Evolutionary conservation across 2,113 vertebrate species (phyloP).

Genomic region (Nothoprocta pentlandii): DNA sequence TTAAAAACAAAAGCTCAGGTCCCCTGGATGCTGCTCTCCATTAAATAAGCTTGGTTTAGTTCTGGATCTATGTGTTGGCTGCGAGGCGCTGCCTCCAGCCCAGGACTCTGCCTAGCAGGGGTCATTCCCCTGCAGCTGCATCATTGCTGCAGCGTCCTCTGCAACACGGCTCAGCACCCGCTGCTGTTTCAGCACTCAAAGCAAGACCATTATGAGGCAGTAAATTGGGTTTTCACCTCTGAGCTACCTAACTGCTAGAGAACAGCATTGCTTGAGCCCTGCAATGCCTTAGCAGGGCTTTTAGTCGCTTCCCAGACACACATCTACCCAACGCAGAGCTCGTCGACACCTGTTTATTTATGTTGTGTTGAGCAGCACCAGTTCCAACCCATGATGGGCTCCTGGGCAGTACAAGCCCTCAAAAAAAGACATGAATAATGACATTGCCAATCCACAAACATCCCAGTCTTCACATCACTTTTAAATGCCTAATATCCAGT

Average conservation of each 20-base stretch:
- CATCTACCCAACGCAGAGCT: neutral
- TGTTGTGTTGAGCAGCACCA: neutral
- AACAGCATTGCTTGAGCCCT: fast-evolving
- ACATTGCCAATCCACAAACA: neutral
- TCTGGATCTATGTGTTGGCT: fast-evolving
- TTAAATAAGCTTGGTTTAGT: neutral
- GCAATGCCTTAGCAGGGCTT: fast-evolving
- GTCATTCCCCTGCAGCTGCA: neutral
- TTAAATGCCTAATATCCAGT: neutral
- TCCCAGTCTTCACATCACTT: neutral
- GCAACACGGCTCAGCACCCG: neutral
- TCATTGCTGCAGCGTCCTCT: fast-evolving
- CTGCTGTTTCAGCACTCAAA: fast-evolving
- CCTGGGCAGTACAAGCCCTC: neutral
- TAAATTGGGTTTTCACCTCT: neutral
- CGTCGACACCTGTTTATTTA: fast-evolving
- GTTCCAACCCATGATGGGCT: neutral
- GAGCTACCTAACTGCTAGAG: neutral
- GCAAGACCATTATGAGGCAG: neutral
- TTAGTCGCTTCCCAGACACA: neutral
- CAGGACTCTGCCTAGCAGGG: neutral
- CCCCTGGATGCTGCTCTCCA: neutral
- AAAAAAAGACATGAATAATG: neutral
- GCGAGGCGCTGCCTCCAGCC: neutral
- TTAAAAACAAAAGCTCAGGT: neutral